Evolutionary conservation across 2,888 invertebrate genomes (phyloP).

Genomic region (Ceramica pisi): DNA sequence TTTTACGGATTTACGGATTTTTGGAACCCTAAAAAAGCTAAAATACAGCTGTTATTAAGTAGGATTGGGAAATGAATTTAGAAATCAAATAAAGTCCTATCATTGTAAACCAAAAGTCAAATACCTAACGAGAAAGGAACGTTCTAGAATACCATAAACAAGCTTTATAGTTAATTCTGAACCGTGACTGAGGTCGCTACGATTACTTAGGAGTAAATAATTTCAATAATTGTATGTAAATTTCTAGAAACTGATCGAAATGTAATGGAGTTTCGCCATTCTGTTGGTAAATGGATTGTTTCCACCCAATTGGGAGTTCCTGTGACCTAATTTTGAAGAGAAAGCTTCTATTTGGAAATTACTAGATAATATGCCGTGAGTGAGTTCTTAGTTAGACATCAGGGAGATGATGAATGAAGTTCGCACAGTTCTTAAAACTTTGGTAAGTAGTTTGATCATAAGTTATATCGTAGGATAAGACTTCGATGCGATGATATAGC

Average conservation of each 20-base stretch:
- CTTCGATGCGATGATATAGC: too few species aligned
- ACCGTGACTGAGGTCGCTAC: slow-evolving; percentile 47
- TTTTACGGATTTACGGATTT: too few species aligned
- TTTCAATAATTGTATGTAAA: slow-evolving; percentile 50
- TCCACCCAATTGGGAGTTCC: background rate
- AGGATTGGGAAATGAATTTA: background rate
- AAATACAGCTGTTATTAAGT: too few species aligned
- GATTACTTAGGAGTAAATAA: slow-evolving; percentile 41
- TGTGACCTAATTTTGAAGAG: background rate
- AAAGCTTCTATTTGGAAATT: background rate
- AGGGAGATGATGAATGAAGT: too few species aligned
- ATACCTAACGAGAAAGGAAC: slow-evolving; percentile 32
- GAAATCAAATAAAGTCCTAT: slow-evolving; percentile 1
- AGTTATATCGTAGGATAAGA: too few species aligned
- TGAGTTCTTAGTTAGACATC: too few species aligned
- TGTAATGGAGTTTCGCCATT: slow-evolving; percentile 28
- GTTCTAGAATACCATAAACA: slow-evolving; percentile 37
- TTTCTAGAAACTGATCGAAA: slow-evolving; percentile 32
- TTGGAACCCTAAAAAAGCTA: too few species aligned
- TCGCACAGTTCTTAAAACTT: too few species aligned
- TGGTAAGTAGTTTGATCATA: too few species aligned
- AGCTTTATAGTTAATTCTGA: slow-evolving; percentile 29
- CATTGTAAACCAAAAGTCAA: slow-evolving; percentile 25
- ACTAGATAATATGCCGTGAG: background rate
- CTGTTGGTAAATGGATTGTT: slow-evolving; percentile 11